Base-by-base conservation (phyloP, 2,888 invertebrate genomes). In the Sceliomorpha sp. region DNA sequence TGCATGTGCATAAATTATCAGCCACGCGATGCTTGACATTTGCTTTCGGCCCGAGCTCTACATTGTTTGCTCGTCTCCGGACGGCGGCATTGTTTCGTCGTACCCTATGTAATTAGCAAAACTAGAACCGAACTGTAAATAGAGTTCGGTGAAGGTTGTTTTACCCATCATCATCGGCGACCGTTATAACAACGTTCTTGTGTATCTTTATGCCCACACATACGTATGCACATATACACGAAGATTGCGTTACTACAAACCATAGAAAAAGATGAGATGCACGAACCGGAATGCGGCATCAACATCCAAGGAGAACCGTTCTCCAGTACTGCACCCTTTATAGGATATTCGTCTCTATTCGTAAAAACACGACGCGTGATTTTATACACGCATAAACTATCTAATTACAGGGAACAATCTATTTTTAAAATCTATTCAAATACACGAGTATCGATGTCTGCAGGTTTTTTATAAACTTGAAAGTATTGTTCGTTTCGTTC, bases 301-400 rank as follows among this genome's bases (percentile, higher is more conserved):
- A 66, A 66, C 68, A 73, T 70, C 79, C 85, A 85, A 85, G 85
- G 85, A 82, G 80, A 85, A 84, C 85, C 78, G 79, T 84, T 85
- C 70, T 69, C 63, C 72, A 75, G 64, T 72, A 72, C 82, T 82
- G 82, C 81, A 83, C 82, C 79, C 80, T 79, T 79, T 75, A 78
- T 44, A 37, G 4, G 32, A 20, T 78, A 79, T 75, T 79, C 75
- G 48, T 72, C 37, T 36, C 20, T 45, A 45, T 37, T 36, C 32
- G 37, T 37, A 29, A 39, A 40, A 40, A 42, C 39, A 67, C 62
- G 55, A 34, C 14, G 37, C 50, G 42, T 48, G 40, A 53, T 42
- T 53, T 66, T 36, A 44, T 32, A 31, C 63, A 31, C 48, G 67
- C 67, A 51, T 62, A 27, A 62, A 53, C 45, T 5, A 20, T 20